Percentiles rank a stretch among this genome's conserved stretches.
phyloP scores from a whole-genome alignment of 2,888 invertebrate genomes.

The Dimorphilus gyrociliatus region DNA sequence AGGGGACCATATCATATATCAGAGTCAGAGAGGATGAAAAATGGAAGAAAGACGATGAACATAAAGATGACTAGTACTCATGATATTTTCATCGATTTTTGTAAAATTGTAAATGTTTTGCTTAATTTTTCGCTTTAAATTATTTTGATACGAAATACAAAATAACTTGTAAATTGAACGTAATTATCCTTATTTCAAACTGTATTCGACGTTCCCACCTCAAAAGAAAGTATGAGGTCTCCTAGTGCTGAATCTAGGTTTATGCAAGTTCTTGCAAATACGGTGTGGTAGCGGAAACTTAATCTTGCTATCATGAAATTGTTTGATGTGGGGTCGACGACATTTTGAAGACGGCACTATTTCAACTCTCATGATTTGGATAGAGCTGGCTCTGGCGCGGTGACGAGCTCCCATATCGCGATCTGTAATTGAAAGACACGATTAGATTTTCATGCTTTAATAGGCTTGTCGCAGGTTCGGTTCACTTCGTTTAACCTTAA shows the following conservation, averaged over 20 bases:
- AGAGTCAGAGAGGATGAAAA: no score
- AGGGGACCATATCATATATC: no score
- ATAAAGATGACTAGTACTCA: no score
- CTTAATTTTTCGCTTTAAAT: no score
- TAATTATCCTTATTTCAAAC: no score
- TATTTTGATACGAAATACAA: no score
- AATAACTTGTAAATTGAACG: no score
- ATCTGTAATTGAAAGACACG: constrained; percentile 38
- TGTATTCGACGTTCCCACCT: no score
- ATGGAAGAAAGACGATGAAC: no score
- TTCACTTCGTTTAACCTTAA: constrained; percentile 3
- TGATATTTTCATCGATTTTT: no score
- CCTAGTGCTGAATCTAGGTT: constrained; percentile 42
- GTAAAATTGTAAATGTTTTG: no score
- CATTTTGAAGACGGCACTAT: constrained; percentile 72
- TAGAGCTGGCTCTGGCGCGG: constrained; percentile 89
- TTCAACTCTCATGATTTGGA: constrained; percentile 93
- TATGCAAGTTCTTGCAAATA: constrained; percentile 40
- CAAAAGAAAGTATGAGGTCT: constrained; percentile 41
- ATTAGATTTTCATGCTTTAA: not conserved
- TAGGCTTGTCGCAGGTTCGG: not conserved
- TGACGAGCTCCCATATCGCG: constrained; percentile 97
- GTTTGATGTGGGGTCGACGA: constrained; percentile 82
- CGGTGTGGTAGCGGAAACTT: constrained; percentile 77
- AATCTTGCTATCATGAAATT: constrained; percentile 90